Base-by-base conservation (phyloP, 1,140 invertebrate genomes). In the Sarcophaga peregrina region DNA sequence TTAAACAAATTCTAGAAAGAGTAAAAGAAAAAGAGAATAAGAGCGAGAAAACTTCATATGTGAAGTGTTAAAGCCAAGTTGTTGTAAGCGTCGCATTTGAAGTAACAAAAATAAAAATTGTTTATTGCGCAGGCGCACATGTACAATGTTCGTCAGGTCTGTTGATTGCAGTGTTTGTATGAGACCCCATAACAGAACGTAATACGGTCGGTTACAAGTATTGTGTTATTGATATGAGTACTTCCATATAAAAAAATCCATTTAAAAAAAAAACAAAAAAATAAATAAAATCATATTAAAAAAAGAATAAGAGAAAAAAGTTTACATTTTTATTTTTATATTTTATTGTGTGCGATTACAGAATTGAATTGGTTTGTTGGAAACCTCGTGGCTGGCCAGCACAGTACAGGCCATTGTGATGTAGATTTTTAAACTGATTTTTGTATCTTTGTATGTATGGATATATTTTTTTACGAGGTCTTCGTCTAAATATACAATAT, bases 41-140 rank as follows among this genome's bases (percentile, higher is more conserved):
- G 25, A 37, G 25, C 25, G 1, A 2, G 25, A 37, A 37, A 37
- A 37, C 25, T 37, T 4, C 25, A 37, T 37, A 37, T 4, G 4
- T 37, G 25, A 37, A 37, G 25, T 37, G 25, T 37, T 37, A 37
- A 37, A 37, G 25, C 1, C 25, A 37, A 37, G 25, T 37, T 37
- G 4, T 37, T 37, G 25, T 37, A 37, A 37, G 25, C 25, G 25
- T 37, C 25, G 25, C 25, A 37, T 37, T n/a, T 37, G 25, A 37
- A 4, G 25, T 4, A 37, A 37, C 25, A 4, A 1, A 37, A 37
- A 37, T 37, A 37, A 37, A 37, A 37, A 37, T 37, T 37, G 62
- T 68, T 68, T 68, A n/a, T 68, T 68, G 62, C 62, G 62, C 62
- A 68, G 62, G 62, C 62, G 62, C 62, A 68, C 54, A 58, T 58